Conservation (phyloP, 2,888 invertebrate species). For the Sphaeridia pumilis region DNA sequence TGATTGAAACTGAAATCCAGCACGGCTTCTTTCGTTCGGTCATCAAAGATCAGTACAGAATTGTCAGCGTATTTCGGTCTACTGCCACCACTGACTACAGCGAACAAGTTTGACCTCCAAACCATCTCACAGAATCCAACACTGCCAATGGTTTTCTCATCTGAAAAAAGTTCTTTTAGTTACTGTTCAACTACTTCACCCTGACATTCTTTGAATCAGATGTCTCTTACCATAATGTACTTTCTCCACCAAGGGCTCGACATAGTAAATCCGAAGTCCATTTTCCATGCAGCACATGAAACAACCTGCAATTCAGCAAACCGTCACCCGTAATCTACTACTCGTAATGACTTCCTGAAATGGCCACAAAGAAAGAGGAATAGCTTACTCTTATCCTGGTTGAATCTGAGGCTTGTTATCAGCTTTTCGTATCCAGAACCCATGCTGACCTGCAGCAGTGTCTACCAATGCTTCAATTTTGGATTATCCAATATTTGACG, state of each 20-base stretch:
- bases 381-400: slow-evolving; percentile 71
- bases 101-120: slow-evolving; percentile 68
- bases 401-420: slow-evolving; percentile 49
- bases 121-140: slow-evolving; percentile 73
- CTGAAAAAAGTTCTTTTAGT: slow-evolving; percentile 46
- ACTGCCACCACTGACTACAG: slow-evolving; percentile 63
- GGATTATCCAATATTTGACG: too few relatives aligned
- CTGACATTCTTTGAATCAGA: too few relatives aligned
- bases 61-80: slow-evolving; percentile 68
- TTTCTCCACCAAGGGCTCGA: slow-evolving; percentile 74
- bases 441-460: too few relatives aligned
- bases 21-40: slow-evolving; percentile 58
- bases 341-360: too few relatives aligned
- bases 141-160: slow-evolving; percentile 63
- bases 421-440: slow-evolving; percentile 16
- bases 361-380: too few relatives aligned
- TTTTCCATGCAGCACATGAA: slow-evolving; percentile 77
- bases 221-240: slow-evolving; percentile 55
- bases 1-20: slow-evolving; percentile 68
- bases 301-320: slow-evolving; percentile 49
- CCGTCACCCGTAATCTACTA: too few relatives aligned
- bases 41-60: slow-evolving; percentile 66
- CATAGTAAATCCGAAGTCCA: slow-evolving; percentile 75
- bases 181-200: too few relatives aligned
- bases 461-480: too few relatives aligned